Evolutionary conservation across 2,888 invertebrate species (phyloP).

Genomic region (Oasisia sp.): DNA sequence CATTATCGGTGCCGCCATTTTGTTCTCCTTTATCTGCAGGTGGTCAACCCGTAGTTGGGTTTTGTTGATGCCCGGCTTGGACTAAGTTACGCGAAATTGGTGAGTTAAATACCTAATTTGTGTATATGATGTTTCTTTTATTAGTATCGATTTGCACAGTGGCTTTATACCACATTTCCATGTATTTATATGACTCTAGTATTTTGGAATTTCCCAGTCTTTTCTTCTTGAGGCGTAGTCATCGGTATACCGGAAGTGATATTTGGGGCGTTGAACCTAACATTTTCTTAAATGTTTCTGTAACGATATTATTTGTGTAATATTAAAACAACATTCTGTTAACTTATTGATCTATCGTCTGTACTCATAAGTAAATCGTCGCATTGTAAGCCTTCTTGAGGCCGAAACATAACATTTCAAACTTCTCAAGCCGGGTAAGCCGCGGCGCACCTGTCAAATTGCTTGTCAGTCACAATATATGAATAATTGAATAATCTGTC

Average conservation of each 20-base stretch:
- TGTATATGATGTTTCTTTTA: not conserved
- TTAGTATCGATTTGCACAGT: not conserved
- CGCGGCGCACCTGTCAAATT: not conserved
- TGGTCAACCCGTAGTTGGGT: slow-evolving; percentile 17
- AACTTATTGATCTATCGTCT: not conserved
- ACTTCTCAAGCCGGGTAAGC: not conserved
- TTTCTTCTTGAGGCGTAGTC: slow-evolving; percentile 1
- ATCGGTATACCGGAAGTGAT: slow-evolving; percentile 17
- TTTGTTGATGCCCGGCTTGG: slow-evolving; percentile 3
- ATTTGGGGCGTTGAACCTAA: slow-evolving; percentile 12
- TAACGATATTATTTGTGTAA: not conserved
- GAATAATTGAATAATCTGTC: not conserved
- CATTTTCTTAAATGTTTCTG: not conserved
- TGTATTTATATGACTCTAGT: not conserved
- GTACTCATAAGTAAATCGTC: not conserved
- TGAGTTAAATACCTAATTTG: not conserved
- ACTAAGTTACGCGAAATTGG: not conserved
- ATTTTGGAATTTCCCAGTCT: not conserved
- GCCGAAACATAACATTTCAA: not conserved
- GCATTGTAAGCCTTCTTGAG: not conserved
- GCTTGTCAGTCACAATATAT: not conserved
- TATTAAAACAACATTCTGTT: not conserved
- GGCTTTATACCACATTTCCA: not conserved
- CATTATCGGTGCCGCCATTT: not conserved
- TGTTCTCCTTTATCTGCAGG: slow-evolving; percentile 17